phyloP scores from a whole-genome alignment of 1,140 invertebrate genomes.

The Drosophila watanabei region DNA sequence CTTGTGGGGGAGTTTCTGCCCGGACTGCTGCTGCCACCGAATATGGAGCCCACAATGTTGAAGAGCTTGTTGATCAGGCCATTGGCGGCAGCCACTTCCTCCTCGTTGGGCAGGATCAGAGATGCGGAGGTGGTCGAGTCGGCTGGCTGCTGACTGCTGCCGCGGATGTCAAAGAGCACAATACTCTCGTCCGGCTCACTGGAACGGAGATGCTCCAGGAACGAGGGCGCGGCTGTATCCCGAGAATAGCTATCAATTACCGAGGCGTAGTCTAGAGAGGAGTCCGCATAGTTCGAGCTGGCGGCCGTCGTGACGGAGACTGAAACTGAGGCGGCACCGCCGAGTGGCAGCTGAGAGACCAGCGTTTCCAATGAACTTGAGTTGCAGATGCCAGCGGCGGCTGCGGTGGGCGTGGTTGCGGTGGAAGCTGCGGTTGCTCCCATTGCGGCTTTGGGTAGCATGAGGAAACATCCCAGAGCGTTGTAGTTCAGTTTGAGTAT shows the following conservation, averaged over 20 bases:
- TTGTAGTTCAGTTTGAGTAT: slow-evolving; percentile 80
- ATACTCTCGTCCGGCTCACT: slow-evolving; percentile 72
- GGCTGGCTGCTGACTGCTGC: slow-evolving; percentile 37
- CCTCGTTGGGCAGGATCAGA: slow-evolving; percentile 17
- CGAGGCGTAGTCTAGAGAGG: slow-evolving; percentile 58
- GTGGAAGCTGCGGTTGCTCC: slow-evolving; percentile 33
- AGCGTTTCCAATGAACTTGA: slow-evolving; percentile 79
- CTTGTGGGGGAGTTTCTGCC: slow-evolving; percentile 12
- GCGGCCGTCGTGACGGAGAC: slow-evolving; percentile 56
- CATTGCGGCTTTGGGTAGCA: slow-evolving; percentile 72
- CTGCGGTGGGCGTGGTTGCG: slow-evolving; percentile 32
- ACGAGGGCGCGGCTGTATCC: slow-evolving; percentile 45
- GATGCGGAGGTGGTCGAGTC: not conserved
- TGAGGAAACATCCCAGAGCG: slow-evolving; percentile 75
- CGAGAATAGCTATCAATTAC: slow-evolving; percentile 53
- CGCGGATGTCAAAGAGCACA: slow-evolving; percentile 77
- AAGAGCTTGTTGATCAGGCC: slow-evolving; percentile 72
- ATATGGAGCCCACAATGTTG: slow-evolving; percentile 74
- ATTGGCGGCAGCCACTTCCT: slow-evolving; percentile 29
- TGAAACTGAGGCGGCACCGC: slow-evolving; percentile 38
- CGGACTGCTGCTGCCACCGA: slow-evolving; percentile 33
- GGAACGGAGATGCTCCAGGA: slow-evolving; percentile 57
- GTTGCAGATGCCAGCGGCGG: slow-evolving; percentile 34
- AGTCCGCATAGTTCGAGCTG: slow-evolving; percentile 66
- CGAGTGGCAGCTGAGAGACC: slow-evolving; percentile 53